Base-by-base conservation (phyloP, 2,888 invertebrate species). In the Calliphora vomitoria region DNA sequence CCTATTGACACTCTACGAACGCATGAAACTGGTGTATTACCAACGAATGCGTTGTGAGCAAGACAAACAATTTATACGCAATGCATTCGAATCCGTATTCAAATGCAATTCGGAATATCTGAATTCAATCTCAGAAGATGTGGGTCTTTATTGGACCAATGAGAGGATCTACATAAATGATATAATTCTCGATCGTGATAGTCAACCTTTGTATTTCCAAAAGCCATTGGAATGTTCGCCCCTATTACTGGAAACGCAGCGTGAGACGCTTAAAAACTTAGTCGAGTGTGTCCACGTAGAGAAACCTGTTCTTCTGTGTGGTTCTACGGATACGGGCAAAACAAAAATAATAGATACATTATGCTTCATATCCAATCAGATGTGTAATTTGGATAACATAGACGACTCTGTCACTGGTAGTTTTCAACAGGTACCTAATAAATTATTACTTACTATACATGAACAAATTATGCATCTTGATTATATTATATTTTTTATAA, bases 281-380 rank as follows among this genome's bases (percentile, higher is more conserved):
- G 96, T 97, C 20, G 97, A 97, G 90, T 98, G 98, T 93, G 95
- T 98, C 8, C 95, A 97, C 90, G 97, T 98, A 96, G 97, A 97
- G 91, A 99, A 99, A 97, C 96, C 99, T 93, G 95, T 98, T 0
- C 96, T 99, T 91, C 88, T 94, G 4, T 94, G 94, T 78, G 94
- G 94, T 0, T 89, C 93, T 3, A 92, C 92, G 0, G 93, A 94
- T 83, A 91, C 92, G 13, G 94, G 94, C 18, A 94, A 94, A 89
- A 94, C 94, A 3, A 94, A 94, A 89, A 78, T 93, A 0, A 91
- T 94, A 5, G 92, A 94, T 88, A 88, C 92, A 0, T 88, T 94
- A 15, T 94, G 94, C 69, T 90, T 90, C 5, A 89, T 94, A 0
- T 92, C 92, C 4, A 94, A 94, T 89, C 91, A 91, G 31, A 82